These are phyloP conservation scores for Acrossocheilus wenchowensis DNA, from an alignment of 2,797 vertebrate species.

Conservation along the genomic window DNA sequence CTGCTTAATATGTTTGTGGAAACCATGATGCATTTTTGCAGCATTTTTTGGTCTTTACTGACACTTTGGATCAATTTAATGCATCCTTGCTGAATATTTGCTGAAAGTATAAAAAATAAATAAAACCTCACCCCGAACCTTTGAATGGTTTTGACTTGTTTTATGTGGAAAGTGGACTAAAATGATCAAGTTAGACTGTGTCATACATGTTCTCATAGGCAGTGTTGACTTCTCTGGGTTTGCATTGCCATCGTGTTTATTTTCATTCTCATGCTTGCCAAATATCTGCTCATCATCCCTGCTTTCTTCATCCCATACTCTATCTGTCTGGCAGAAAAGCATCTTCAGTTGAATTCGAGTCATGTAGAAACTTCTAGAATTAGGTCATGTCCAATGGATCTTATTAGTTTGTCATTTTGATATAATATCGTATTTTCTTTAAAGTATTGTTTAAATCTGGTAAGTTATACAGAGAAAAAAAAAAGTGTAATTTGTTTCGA, in stretches of 20 bases:
- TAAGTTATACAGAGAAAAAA: neutral
- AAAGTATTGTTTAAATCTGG: neutral
- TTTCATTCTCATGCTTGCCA: constrained; percentile 18
- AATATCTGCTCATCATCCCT: constrained; percentile 6
- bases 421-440: neutral
- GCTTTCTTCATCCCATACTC: neutral
- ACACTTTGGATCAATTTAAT: neutral
- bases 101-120: neutral
- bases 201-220: neutral
- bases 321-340: neutral
- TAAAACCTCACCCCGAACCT: neutral
- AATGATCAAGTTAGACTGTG: neutral
- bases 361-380: neutral
- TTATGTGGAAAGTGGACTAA: neutral
- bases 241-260: neutral
- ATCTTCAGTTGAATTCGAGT: neutral
- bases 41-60: neutral
- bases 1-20: neutral
- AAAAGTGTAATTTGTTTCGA: neutral
- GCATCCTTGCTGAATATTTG: neutral
- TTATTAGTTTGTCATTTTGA: neutral
- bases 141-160: neutral
- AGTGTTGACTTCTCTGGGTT: constrained; percentile 22
- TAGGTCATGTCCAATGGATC: neutral
- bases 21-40: neutral